Evolutionary conservation across 1,140 invertebrate species (phyloP).

Genomic region (Drosophila asahinai): DNA sequence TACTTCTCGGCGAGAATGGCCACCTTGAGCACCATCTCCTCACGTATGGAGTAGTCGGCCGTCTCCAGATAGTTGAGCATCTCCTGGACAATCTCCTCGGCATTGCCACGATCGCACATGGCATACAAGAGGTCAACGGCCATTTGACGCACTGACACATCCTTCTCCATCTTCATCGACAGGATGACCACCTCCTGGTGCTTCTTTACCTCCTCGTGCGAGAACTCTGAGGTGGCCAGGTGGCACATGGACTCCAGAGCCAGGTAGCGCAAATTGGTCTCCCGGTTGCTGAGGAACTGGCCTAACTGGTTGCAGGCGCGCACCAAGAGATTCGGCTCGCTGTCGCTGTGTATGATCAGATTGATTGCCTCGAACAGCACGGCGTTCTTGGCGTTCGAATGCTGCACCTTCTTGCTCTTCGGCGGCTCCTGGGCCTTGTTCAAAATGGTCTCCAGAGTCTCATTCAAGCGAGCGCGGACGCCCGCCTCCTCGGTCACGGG

Average conservation of each 20-base stretch:
- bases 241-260: conserved; percentile 99
- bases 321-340: conserved; percentile 98
- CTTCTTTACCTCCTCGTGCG: conserved; percentile 99
- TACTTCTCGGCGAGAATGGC: conserved; percentile 99
- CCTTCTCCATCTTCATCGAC: conserved; percentile 99
- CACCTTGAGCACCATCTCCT: conserved; percentile 99
- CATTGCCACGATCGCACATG: conserved; percentile 99
- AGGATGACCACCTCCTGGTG: conserved; percentile 99
- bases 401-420: conserved; percentile 99
- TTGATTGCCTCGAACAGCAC: conserved; percentile 99
- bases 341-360: conserved; percentile 99
- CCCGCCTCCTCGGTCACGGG: conserved; percentile 98
- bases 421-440: conserved; percentile 99
- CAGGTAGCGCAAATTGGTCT: conserved; percentile 99
- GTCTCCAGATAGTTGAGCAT: conserved; percentile 99
- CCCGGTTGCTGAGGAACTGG: conserved; percentile 98
- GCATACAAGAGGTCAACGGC: conserved; percentile 99
- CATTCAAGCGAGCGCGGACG: conserved; percentile 96
- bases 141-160: conserved; percentile 99
- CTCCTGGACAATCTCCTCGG: conserved; percentile 99
- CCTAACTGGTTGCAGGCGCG: conserved; percentile 99
- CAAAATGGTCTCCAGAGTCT: conserved; percentile 99
- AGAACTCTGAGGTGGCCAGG: conserved; percentile 99
- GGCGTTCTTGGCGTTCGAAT: conserved; percentile 99
- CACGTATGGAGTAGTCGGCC: conserved; percentile 99